Base-by-base conservation (phyloP, 2,888 invertebrate genomes). In the Acleris literana region DNA sequence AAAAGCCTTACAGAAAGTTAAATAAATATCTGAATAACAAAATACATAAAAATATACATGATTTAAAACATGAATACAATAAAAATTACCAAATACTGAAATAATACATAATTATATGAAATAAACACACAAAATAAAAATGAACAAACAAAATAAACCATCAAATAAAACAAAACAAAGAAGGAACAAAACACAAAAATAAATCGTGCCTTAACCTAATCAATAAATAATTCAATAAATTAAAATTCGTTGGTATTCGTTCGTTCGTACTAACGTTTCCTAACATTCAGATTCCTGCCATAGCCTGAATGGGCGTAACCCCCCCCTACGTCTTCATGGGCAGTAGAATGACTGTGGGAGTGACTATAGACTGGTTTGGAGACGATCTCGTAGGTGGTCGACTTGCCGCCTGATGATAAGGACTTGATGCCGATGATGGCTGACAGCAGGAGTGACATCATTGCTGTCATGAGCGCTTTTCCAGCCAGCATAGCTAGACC, bases 371-470 rank as follows among this genome's bases (percentile, higher is more conserved):
- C 92, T 0, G 97, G 97, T 74, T 97, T 97, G 51, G 96, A 95
- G 7, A 97, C 95, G 69, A 97, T 96, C 87, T 97, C 97, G 79
- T 97, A 97, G 0, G 97, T 97, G 9, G 97, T 96, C 11, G 95
- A 94, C 77, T 95, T 95, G 69, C 95, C 94, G 1, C 96, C 95
- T 3, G 94, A 93, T 1, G 95, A 93, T 18, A 97, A 84, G 0
- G 95, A 94, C 77, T 97, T 97, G 64, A 97, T 87, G 0, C 97
- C 97, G 64, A 96, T 93, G 69, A 97, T 95, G 0, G 95, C 95
- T 0, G 97, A 96, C 0, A 97, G 87, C 72, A 97, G 94, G 0
- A 97, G 90, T 0, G 97, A 96, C 94, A 97, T 95, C 64, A 97
- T 82, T 1, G 96, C 96, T 0, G 97, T 96, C 95, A 97, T 96